Base-by-base conservation (phyloP, 2,113 vertebrate species). In the Tretioscincus oriximinensis region DNA sequence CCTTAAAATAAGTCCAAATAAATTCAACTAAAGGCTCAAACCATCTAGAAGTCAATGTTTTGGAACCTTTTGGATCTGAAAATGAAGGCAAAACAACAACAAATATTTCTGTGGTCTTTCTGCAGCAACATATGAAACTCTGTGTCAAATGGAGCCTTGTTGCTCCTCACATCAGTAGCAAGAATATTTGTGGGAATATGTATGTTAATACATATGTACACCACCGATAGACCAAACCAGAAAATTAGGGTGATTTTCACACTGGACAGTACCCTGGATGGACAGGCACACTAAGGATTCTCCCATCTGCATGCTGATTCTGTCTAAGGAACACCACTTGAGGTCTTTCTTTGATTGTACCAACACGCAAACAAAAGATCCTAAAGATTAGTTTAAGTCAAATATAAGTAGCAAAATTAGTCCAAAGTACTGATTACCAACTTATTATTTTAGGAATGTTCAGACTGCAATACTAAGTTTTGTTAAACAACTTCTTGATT, bases 381-480 rank as follows among this genome's bases (percentile, higher is more conserved):
- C 35, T 41, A 41, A 5, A 41, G 35, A 41, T 41, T 41, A 41
- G 35, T 41, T 41, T 41, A 41, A 41, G n/a, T n/a, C n/a, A n/a
- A n/a, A n/a, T 49, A 58, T 18, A n/a, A 82, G 45, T 80, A 76
- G 51, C 22, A 75, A 82, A 47, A 87, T 76, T 74, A 71, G 68
- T 58, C 29, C 77, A 68, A 54, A 69, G 22, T 60, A 8, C 9
- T n/a, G 14, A 67, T 29, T 81, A 21, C 9, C 22, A 41, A 11
- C 73, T 54, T 58, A 35, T 10, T 68, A 24, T 26, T 75, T 75
- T 28, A 60, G 20, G 60, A 14, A 61, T 60, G 20, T 69, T 68
- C 29, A 77, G 88, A 86, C 82, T 80, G 22, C 78, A 47, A 65
- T 31, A 78, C 24, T 22, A 80, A 82, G 51, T 12, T 82, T 68